Percentiles rank a stretch among this genome's conserved stretches.
These are phyloP conservation scores for Umimayanthus chanpuru DNA, from an alignment of 92 coral and sea anemone genomes.

Conservation along the genomic window DNA sequence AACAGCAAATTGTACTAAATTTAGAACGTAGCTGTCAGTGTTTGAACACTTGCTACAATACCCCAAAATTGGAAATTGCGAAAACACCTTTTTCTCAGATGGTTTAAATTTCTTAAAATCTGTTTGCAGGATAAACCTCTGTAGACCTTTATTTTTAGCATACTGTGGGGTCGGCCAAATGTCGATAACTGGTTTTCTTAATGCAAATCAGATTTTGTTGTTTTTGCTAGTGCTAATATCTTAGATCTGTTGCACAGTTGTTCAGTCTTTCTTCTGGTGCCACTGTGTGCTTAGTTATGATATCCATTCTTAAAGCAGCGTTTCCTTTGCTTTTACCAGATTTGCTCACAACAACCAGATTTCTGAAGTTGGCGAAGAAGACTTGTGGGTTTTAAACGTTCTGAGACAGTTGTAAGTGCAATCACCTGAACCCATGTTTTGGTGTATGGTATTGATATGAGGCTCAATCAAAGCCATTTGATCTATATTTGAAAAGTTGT, in stretches of 20 bases:
- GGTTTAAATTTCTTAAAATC: background rate
- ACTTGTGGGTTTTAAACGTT: constrained; percentile 69
- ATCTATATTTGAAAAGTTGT: no score
- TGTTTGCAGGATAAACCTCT: no score
- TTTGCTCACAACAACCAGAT: constrained; percentile 70
- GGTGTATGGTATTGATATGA: background rate
- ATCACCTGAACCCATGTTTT: background rate
- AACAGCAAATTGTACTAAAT: no score
- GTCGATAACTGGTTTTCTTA: no score
- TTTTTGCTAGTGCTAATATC: background rate
- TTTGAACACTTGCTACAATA: no score
- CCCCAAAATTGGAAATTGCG: background rate
- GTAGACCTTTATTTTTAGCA: no score
- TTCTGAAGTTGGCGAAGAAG: constrained; percentile 68
- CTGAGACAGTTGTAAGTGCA: constrained; percentile 80
- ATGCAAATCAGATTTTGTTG: no score
- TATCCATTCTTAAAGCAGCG: background rate
- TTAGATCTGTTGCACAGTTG: background rate
- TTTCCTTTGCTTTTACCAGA: constrained; percentile 39
- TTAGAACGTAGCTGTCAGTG: no score
- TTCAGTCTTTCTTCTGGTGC: background rate
- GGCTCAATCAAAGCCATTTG: background rate
- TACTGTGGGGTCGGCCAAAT: no score
- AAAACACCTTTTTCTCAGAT: background rate
- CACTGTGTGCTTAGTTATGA: background rate